Evolutionary conservation across 1,140 invertebrate species (phyloP), one percentile per base, ranked within the genome.

Genomic region (Lethrus apterus): DNA sequence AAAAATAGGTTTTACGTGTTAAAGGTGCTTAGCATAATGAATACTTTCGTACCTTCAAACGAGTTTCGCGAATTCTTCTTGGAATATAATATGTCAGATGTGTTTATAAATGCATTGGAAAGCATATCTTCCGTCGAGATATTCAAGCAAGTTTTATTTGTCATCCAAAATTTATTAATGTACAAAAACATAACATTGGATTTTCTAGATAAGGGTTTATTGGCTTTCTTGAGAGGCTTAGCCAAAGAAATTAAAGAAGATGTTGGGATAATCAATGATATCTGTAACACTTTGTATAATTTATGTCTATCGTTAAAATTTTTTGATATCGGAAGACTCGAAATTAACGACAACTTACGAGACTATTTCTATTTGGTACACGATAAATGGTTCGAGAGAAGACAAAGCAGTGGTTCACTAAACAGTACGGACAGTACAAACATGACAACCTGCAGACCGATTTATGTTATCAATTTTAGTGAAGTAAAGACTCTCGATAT

Each of bases 221-320:
- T 36, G 8, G 11, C 34, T 2, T n/a, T 20, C 3, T 20, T 36
- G 34, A 18, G 34, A n/a, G n/a, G n/a, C n/a, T n/a, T n/a, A n/a
- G n/a, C n/a, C n/a, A n/a, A n/a, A n/a, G n/a, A n/a, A n/a, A n/a
- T n/a, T 29, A 42, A 42, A 42, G 5, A 26, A 14, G 23, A 42
- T 29, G 11, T 29, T 15, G 1, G 14, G 2, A 7, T 42, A 3
- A 14, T 42, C 23, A 4, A 29, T n/a, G 23, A 42, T 24, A 42
- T 42, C 0, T 23, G 24, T 15, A 26, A 15, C 14, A 14, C 17
- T 17, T 8, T 42, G 10, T 13, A 29, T 24, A 21, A 42, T 29
- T 29, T 10, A 15, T 42, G 40, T n/a, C 17, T 42, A 10, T 17
- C 40, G 8, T 10, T 42, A 0, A 42, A 42, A 42, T 42, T 42